A percentile compares a stretch with the other conserved stretches of the same genome.
Evolutionary conservation across 2,113 vertebrate genomes (phyloP).

Genomic region (Diphyllodes magnificus): DNA sequence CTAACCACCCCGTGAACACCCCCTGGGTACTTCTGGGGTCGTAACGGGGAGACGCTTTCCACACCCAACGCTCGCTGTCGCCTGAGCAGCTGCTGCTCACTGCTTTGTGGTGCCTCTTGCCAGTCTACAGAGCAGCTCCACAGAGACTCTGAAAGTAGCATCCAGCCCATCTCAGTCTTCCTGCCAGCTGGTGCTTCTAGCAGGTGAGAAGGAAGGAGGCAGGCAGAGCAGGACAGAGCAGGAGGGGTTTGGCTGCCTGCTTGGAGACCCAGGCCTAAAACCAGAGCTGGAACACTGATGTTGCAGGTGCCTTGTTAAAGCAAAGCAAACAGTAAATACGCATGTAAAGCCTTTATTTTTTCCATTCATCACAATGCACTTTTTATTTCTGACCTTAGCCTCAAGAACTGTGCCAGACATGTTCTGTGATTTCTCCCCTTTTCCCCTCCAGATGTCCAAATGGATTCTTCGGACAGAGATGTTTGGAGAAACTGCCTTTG

Average conservation of each 20-base stretch:
- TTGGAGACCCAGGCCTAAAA: neutral
- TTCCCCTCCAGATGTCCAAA: slow-evolving; percentile 95
- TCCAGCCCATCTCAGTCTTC: neutral
- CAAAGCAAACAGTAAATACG: neutral
- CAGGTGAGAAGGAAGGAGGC: slow-evolving; percentile 6
- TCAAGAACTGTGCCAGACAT: slow-evolving; percentile 77
- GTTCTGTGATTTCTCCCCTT: slow-evolving; percentile 91
- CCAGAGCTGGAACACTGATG: neutral
- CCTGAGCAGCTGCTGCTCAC: slow-evolving; percentile 22
- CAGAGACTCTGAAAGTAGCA: neutral
- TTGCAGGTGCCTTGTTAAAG: slow-evolving; percentile 1
- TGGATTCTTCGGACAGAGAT: slow-evolving; percentile 96
- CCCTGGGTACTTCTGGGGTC: neutral
- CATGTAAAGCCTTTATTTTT: slow-evolving; percentile 54
- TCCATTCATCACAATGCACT: slow-evolving; percentile 78
- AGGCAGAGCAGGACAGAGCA: neutral
- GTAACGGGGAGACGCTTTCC: neutral
- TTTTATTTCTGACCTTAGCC: slow-evolving; percentile 79
- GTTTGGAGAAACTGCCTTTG: slow-evolving; percentile 95
- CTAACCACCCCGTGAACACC: neutral
- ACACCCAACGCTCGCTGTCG: accelerated
- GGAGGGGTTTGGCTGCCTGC: neutral
- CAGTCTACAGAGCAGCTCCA: neutral
- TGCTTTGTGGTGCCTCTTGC: neutral
- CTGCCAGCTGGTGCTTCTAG: neutral